These are phyloP conservation scores for Calcarius lapponicus DNA, from an alignment of 2,797 vertebrate genomes.

Conservation along the genomic window DNA sequence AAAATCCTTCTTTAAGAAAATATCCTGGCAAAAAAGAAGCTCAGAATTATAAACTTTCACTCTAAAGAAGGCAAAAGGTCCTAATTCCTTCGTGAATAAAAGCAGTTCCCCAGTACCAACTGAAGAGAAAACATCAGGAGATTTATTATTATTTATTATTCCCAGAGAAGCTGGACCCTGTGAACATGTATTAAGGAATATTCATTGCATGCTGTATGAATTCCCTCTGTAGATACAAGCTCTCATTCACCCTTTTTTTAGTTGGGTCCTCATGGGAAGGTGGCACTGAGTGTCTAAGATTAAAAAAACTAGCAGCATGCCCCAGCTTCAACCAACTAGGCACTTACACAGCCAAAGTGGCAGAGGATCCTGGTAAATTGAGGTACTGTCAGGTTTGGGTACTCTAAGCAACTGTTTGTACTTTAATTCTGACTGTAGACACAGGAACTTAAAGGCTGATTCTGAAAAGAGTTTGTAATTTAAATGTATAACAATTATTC, in stretches of 20 bases:
- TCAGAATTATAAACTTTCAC: not conserved
- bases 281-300: not conserved
- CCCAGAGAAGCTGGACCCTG: not conserved
- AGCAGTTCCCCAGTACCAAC: not conserved
- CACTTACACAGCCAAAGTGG: not conserved
- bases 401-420: not conserved
- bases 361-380: not conserved
- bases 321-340: not conserved
- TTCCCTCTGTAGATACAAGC: not conserved
- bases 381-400: not conserved
- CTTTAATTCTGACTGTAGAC: not conserved
- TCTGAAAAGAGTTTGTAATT: not conserved
- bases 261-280: not conserved
- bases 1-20: not conserved
- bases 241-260: not conserved
- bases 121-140: not conserved
- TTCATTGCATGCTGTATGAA: not conserved
- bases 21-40: not conserved
- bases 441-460: not conserved
- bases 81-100: not conserved
- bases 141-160: not conserved
- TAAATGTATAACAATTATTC: not conserved
- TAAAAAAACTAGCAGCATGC: not conserved
- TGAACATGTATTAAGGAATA: fast-evolving
- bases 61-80: not conserved